These are phyloP conservation scores for Eurystomus glaucurus DNA, from an alignment of 2,797 vertebrate genomes.

Conservation along the genomic window DNA sequence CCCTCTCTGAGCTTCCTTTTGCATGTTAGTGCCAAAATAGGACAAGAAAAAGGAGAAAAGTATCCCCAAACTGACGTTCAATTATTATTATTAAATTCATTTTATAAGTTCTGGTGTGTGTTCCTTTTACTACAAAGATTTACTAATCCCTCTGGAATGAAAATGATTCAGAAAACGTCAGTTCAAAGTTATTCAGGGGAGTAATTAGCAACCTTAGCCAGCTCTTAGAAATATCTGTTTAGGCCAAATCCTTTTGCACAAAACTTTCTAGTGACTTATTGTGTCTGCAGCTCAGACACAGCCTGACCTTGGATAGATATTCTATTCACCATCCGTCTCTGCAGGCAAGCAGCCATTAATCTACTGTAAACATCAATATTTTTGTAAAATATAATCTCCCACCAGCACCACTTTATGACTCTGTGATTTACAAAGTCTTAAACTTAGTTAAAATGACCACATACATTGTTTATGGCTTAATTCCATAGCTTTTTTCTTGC, in stretches of 20 bases:
- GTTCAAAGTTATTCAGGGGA: slow-evolving; percentile 38
- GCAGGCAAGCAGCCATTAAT: slow-evolving; percentile 79
- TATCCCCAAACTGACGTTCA: not conserved
- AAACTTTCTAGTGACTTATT: slow-evolving; percentile 44
- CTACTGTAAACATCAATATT: slow-evolving; percentile 79
- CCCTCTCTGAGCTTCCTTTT: not conserved
- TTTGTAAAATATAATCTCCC: slow-evolving; percentile 75
- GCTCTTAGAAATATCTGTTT: slow-evolving; percentile 36
- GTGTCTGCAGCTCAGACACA: slow-evolving; percentile 21
- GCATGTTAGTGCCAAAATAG: not conserved
- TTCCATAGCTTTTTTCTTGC: slow-evolving; percentile 72
- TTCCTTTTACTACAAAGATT: slow-evolving; percentile 14
- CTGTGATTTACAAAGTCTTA: slow-evolving; percentile 80
- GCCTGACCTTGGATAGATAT: slow-evolving; percentile 55
- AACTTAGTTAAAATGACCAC: slow-evolving; percentile 80
- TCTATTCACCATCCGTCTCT: not conserved
- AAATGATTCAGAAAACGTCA: not conserved
- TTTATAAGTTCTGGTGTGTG: slow-evolving; percentile 1
- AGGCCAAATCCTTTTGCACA: slow-evolving; percentile 11
- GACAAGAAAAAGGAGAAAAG: slow-evolving; percentile 43
- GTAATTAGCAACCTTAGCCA: slow-evolving; percentile 39
- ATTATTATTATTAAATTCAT: not conserved
- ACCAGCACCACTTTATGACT: slow-evolving; percentile 69
- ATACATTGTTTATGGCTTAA: slow-evolving; percentile 79
- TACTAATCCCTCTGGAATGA: slow-evolving; percentile 51